A percentile compares a stretch with the other conserved stretches of the same genome.
Evolutionary conservation across 37 sponge, comb jelly and placozoan genomes (phyloP).

Genomic region (Chondrosia reniformis): DNA sequence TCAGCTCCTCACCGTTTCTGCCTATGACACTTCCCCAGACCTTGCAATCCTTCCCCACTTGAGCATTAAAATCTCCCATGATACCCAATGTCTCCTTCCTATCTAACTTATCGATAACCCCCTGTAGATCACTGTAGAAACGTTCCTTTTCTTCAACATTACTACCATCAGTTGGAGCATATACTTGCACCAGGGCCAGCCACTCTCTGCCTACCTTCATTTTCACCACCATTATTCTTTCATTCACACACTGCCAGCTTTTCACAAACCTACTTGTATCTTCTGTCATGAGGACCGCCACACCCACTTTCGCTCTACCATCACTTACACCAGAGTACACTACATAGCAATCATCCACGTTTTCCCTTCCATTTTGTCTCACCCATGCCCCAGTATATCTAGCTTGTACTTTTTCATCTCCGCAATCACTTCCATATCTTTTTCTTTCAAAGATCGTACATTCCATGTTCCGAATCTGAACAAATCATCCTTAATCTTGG

Average conservation of each 20-base stretch:
- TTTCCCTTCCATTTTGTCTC: background rate
- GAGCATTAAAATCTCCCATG: constrained; percentile 16
- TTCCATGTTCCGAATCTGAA: constrained; percentile 4
- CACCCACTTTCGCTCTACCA: constrained; percentile 2
- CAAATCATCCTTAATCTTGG: background rate
- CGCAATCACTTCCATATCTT: constrained; percentile 9
- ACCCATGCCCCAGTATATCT: background rate
- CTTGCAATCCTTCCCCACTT: background rate
- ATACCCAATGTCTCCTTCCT: background rate
- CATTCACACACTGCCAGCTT: constrained; percentile 7
- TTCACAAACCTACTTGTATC: background rate
- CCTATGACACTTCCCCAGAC: constrained; percentile 6
- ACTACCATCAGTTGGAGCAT: constrained; percentile 11
- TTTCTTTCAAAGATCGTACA: background rate
- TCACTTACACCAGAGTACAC: constrained; percentile 4
- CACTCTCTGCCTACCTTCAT: constrained; percentile 11
- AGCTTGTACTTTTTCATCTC: constrained; percentile 1
- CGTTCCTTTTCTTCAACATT: background rate
- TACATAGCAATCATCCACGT: background rate
- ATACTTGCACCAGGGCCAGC: background rate
- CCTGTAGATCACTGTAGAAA: too few relatives aligned
- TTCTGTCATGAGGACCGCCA: constrained; percentile 2
- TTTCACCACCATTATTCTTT: background rate
- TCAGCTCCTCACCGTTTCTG: background rate
- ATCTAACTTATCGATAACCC: background rate